phyloP scores from a whole-genome alignment of 1,140 invertebrate species.

The Drosophila ohnishii region DNA sequence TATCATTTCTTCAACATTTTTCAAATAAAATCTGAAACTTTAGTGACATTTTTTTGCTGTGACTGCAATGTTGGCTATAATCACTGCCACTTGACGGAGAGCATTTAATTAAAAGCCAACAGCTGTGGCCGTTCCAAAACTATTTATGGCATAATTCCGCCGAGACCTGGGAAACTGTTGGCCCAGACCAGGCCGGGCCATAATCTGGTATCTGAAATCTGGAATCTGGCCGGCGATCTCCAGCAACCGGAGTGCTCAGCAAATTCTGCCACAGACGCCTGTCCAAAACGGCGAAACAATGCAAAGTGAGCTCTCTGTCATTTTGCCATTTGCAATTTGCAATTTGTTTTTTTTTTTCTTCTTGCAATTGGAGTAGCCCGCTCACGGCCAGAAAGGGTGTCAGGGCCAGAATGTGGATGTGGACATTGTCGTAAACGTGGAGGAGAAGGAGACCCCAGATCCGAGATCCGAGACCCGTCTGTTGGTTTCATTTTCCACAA shows the following conservation, averaged over 20 bases:
- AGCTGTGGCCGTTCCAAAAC: conserved; percentile 47
- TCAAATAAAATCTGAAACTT: background rate
- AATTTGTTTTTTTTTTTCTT: conserved; percentile 34
- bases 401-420: conserved; percentile 34
- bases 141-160: conserved; percentile 58
- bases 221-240: conserved; percentile 31
- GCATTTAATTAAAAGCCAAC: conserved; percentile 68
- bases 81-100: conserved; percentile 57
- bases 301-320: conserved; percentile 50
- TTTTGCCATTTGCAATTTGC: conserved; percentile 70
- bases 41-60: conserved; percentile 5
- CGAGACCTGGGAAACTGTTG: conserved; percentile 19
- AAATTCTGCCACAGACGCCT: conserved; percentile 48
- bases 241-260: conserved; percentile 37
- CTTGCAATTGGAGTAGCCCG: conserved; percentile 61
- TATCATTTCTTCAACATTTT: no score
- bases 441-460: conserved; percentile 2
- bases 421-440: background rate
- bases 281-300: conserved; percentile 58
- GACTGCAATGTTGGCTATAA: conserved; percentile 40
- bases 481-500: conserved; percentile 45
- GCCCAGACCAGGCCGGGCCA: conserved; percentile 4
- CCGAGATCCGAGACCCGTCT: conserved; percentile 12
- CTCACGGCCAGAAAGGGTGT: conserved; percentile 37
- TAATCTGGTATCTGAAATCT: conserved; percentile 27